Evolutionary conservation across 2,113 vertebrate species (phyloP).

Genomic region (Rafetus swinhoei): DNA sequence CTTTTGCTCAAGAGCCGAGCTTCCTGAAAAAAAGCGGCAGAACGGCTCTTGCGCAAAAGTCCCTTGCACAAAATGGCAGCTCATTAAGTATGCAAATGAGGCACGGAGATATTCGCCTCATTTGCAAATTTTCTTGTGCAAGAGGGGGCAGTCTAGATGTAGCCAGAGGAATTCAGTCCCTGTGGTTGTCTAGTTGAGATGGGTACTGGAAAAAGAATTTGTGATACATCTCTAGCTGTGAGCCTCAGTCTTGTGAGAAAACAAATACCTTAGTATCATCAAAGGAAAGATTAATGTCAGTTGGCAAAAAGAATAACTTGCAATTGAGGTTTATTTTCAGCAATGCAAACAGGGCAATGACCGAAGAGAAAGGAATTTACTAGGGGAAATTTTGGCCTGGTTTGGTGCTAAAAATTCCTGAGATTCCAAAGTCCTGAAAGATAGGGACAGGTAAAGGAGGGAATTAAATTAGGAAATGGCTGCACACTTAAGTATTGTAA

Average conservation of each 20-base stretch:
- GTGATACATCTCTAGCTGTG: neutral
- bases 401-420: neutral
- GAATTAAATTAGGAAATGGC: neutral
- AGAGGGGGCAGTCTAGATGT: neutral
- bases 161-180: neutral
- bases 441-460: neutral
- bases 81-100: too few relatives aligned
- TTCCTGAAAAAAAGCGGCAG: too few relatives aligned
- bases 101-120: too few relatives aligned
- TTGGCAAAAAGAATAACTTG: neutral
- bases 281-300: neutral
- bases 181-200: fast-evolving
- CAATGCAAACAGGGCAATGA: neutral
- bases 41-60: too few relatives aligned
- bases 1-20: too few relatives aligned
- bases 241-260: neutral
- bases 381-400: neutral
- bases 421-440: neutral
- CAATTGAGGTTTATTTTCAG: neutral
- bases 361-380: neutral
- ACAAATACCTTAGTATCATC: neutral
- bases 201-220: neutral
- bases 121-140: too few relatives aligned
- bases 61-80: too few relatives aligned
- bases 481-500: neutral